Evolutionary conservation across 2,888 invertebrate species (phyloP).

Genomic region (Andrena minutula): DNA sequence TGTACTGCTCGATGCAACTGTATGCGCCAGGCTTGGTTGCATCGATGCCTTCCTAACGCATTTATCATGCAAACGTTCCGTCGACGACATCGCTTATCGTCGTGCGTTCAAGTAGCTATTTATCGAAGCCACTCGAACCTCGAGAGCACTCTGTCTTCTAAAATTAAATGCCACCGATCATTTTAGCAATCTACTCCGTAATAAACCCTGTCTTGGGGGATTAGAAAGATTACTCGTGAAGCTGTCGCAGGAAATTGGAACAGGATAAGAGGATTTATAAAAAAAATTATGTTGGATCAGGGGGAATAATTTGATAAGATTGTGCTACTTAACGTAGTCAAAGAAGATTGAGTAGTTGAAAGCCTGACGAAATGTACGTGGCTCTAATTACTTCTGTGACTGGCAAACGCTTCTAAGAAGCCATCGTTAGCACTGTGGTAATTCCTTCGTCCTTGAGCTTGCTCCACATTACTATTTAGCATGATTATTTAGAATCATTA

Average conservation of each 20-base stretch:
- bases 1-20: neutral
- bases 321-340: slow-evolving; percentile 4
- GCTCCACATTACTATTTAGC: neutral
- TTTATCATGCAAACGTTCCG: slow-evolving; percentile 55
- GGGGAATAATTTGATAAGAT: no score
- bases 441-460: slow-evolving; percentile 53
- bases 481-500: neutral
- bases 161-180: slow-evolving; percentile 35
- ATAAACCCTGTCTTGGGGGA: neutral
- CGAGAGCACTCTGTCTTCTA: slow-evolving; percentile 12
- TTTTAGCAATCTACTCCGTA: neutral
- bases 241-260: neutral
- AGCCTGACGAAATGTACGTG: neutral
- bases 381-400: slow-evolving; percentile 25
- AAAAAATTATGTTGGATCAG: neutral
- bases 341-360: slow-evolving; percentile 21
- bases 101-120: slow-evolving; percentile 42
- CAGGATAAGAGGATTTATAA: no score
- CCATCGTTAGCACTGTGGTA: slow-evolving; percentile 38
- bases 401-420: slow-evolving; percentile 22
- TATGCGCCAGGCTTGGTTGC: slow-evolving; percentile 17
- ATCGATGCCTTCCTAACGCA: slow-evolving; percentile 40
- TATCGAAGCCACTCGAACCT: slow-evolving; percentile 44
- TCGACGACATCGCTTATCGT: slow-evolving; percentile 54
- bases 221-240: neutral